These are phyloP conservation scores for Brachionus paranguensis DNA, from an alignment of 1,140 invertebrate species.

Conservation along the genomic window DNA sequence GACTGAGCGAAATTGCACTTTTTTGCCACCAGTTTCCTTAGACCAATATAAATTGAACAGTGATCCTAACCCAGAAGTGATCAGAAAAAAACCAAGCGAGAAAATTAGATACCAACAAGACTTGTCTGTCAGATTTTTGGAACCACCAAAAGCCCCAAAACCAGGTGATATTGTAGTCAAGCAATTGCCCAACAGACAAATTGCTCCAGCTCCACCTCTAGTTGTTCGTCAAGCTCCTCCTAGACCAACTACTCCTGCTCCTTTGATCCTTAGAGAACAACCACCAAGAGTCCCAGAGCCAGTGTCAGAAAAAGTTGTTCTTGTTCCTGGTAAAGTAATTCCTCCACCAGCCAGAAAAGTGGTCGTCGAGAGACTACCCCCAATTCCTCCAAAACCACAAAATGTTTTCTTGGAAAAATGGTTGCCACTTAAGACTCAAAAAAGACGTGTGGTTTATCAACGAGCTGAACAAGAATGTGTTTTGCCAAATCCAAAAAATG, in stretches of 20 bases:
- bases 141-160: slow-evolving; percentile 13
- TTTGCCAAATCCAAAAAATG: background rate
- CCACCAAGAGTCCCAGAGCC: slow-evolving; percentile 4
- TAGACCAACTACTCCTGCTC: background rate
- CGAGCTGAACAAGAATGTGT: background rate
- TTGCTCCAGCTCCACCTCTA: slow-evolving; percentile 32
- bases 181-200: slow-evolving; percentile 1
- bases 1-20: background rate
- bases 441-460: slow-evolving; percentile 16
- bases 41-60: slow-evolving; percentile 34
- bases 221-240: slow-evolving; percentile 22
- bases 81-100: slow-evolving; percentile 3
- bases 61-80: slow-evolving; percentile 33
- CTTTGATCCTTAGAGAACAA: background rate
- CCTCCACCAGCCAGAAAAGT: slow-evolving; percentile 31
- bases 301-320: background rate
- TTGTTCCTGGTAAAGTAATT: slow-evolving; percentile 2
- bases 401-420: slow-evolving; percentile 36
- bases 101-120: slow-evolving; percentile 18
- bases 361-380: slow-evolving; percentile 32
- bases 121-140: slow-evolving; percentile 3
- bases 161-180: slow-evolving; percentile 13
- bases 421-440: slow-evolving; percentile 22
- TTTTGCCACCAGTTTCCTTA: background rate
- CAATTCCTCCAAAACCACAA: slow-evolving; percentile 23